Evolutionary conservation across 2,888 invertebrate genomes (phyloP), one percentile per base, ranked within the genome.

Genomic region (Eupithecia abbreviata): DNA sequence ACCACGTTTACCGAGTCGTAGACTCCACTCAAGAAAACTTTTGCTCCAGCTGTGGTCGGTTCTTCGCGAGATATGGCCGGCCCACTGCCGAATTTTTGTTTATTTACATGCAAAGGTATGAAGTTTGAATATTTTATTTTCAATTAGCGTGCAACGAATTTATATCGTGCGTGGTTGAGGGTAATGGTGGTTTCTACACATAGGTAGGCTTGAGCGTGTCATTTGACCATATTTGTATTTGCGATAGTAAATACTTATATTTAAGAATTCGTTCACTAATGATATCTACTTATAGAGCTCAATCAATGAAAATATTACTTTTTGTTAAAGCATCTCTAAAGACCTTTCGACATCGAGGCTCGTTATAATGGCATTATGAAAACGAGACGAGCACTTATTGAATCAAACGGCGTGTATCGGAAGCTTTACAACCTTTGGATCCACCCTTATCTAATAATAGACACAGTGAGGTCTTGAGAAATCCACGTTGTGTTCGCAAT

Each of bases 361-460:
- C 66, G 62, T 30, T 66, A 42, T 6, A 65, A 41, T 42, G 10
- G 41, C 42, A 55, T 71, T 71, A 49, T 51, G 51, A 42, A n/a
- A 70, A 71, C 58, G 43, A 55, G 58, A 67, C 69, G 58, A 43
- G 68, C 18, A 62, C 13, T 49, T 75, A 71, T 71, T 42, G 66
- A 43, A 55, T 71, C 47, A 18, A 55, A 15, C 74, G 41, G 49
- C 67, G 43, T 72, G 69, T 72, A 51, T 18, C 47, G 73, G 10
- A 62, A 62, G 18, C 72, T 72, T 72, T 72, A 65, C 74, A 77
- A 78, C 71, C 71, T 73, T 67, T 73, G 73, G 62, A 71, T 51
- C 73, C 69, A 78, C 71, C 77, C 75, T 71, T 73, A 75, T 73
- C 78, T 78, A 78, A 73, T 71, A 78, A 71, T 75, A 75, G 49